phyloP scores from a whole-genome alignment of 2,113 vertebrate species.

The Colistium nudipinnis region DNA sequence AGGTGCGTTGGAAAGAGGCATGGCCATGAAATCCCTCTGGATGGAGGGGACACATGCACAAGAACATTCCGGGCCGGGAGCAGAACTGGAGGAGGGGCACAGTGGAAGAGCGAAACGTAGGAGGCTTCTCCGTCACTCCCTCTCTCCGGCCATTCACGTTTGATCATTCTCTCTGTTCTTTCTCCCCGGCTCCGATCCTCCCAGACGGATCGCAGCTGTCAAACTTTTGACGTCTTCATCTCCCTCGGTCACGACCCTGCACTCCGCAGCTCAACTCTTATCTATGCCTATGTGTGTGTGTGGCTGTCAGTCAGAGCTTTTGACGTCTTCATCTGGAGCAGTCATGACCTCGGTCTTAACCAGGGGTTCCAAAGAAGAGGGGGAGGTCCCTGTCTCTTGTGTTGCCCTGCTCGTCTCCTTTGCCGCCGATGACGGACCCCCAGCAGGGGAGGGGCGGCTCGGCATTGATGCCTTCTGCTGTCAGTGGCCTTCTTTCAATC shows the following conservation, averaged over 20 bases:
- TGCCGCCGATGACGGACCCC: slow-evolving; percentile 68
- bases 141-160: slow-evolving; percentile 69
- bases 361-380: slow-evolving; percentile 57
- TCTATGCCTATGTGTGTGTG: slow-evolving; percentile 30
- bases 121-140: slow-evolving; percentile 66
- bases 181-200: slow-evolving; percentile 58
- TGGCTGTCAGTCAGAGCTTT: slow-evolving; percentile 71
- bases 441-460: slow-evolving; percentile 64
- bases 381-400: slow-evolving; percentile 78
- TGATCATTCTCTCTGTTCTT: slow-evolving; percentile 70
- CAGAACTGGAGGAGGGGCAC: slow-evolving; percentile 28
- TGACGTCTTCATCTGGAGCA: slow-evolving; percentile 81
- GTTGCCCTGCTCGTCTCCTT: slow-evolving; percentile 69
- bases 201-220: slow-evolving; percentile 81
- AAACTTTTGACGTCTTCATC: slow-evolving; percentile 85
- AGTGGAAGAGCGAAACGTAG: slow-evolving; percentile 61
- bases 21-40: slow-evolving; percentile 74
- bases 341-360: slow-evolving; percentile 79
- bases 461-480: slow-evolving; percentile 78
- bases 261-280: slow-evolving; percentile 58
- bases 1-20: slow-evolving; percentile 72
- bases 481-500: slow-evolving; percentile 76
- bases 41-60: slow-evolving; percentile 40
- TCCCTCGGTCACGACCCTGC: slow-evolving; percentile 78
- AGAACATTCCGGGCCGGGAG: slow-evolving; percentile 49